Conservation (phyloP, 2,888 invertebrate genomes). For the Parthenolecanium corni region DNA sequence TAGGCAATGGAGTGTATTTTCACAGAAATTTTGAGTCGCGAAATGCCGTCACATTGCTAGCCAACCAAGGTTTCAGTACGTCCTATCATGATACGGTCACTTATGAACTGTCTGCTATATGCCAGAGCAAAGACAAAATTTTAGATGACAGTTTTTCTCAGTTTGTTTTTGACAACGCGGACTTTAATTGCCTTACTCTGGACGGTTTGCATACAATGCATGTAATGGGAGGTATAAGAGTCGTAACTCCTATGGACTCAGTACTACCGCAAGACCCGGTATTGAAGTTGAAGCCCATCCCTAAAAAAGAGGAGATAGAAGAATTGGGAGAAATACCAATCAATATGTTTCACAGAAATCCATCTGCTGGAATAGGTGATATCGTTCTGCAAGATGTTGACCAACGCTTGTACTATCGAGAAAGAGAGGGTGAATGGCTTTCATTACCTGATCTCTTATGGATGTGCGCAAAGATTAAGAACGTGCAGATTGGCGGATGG, state of each 20-base stretch:
- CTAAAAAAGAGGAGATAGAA: not conserved
- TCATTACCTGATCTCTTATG: not conserved
- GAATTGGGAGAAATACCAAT: not conserved
- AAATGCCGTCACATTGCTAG: no score
- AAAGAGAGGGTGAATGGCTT: not conserved
- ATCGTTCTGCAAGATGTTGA: not conserved
- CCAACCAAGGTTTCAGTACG: no score
- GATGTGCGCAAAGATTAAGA: not conserved
- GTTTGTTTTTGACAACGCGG: slow-evolving; percentile 37
- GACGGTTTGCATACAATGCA: slow-evolving; percentile 33
- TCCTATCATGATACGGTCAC: no score
- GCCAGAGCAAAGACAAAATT: no score
- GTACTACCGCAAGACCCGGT: not conserved
- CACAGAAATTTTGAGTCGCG: no score
- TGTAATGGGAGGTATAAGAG: slow-evolving; percentile 35
- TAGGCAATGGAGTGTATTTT: no score
- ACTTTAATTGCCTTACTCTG: slow-evolving; percentile 34
- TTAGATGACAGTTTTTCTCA: no score
- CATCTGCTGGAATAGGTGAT: not conserved
- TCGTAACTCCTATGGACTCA: slow-evolving; percentile 30
- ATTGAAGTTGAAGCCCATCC: not conserved
- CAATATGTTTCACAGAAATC: not conserved
- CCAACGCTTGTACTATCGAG: not conserved
- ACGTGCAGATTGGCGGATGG: not conserved
- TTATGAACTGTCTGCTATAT: no score